Base-by-base conservation (phyloP, 2,113 vertebrate species). In the Ranitomeya variabilis region DNA sequence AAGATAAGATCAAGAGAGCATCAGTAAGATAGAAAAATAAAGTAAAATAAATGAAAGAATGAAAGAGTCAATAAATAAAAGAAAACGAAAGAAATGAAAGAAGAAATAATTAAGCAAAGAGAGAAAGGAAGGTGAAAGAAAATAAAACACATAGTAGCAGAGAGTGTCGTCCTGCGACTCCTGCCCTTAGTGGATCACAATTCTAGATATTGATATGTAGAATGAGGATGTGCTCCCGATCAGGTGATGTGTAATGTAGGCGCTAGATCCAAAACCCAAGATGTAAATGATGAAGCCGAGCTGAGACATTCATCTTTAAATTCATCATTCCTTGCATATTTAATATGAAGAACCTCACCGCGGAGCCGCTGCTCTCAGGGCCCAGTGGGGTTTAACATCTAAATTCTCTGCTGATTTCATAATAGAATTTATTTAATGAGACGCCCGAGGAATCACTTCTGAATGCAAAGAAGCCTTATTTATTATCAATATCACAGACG, bases 381-480 rank as follows among this genome's bases (percentile, higher is more conserved):
- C 31, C 31, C 23, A 51, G 5, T 52, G 80, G 80, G 54, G 59
- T 83, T 66, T 83, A 64, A 83, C 51, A 18, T 67, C 51, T 19
- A 83, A 83, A 66, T 45, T 31, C 31, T 66, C 37, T 51, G 80
- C 80, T 67, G 80, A 66, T 83, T 51, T 23, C 51, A 54, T 83
- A 83, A 55, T 45, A 54, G 79, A 81, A 69, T 52, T 45, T 15
- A 13, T 74, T 79, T 86, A 79, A 78, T 86, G 85, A 78, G 74
- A 67, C 52, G 74, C 60, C 85, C 79, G 6, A 86, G 74, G 60
- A 86, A 54, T 67, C 19, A 78, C 74, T 66, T 79, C 45, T 26
- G 26, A 52, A 52, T 86, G 55, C 73, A 83, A 83, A 83, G 31
- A 52, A 83, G 19, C 16, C 14, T 55, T 83, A 69, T 83, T 83